phyloP scores from a whole-genome alignment of 2,113 vertebrate species.

The Sigmodon hispidus region DNA sequence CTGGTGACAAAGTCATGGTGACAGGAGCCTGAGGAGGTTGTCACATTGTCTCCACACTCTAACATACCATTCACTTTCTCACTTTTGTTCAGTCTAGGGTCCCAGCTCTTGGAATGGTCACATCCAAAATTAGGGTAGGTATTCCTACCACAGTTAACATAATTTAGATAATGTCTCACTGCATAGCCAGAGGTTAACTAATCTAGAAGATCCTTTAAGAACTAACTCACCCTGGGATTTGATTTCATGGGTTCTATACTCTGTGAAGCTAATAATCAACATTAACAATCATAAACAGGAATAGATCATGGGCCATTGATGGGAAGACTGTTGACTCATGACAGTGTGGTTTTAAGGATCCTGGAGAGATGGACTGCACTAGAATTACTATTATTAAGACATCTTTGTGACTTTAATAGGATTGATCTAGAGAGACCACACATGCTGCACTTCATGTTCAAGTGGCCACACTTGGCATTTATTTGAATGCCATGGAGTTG shows the following conservation, averaged over 20 bases:
- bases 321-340: not conserved
- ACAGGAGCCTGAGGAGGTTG: not conserved
- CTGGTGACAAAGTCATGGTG: not conserved
- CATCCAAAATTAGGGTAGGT: not conserved
- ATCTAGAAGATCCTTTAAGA: not conserved
- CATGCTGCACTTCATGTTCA: not conserved
- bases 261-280: not conserved
- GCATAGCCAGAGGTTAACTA: not conserved
- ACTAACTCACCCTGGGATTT: not conserved
- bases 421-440: not conserved
- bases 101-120: not conserved
- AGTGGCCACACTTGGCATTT: not conserved
- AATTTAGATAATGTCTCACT: too few relatives aligned
- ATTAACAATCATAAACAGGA: not conserved
- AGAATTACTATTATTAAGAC: not conserved
- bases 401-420: not conserved
- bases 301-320: not conserved
- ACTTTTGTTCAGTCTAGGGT: too few relatives aligned
- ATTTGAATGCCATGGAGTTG: not conserved
- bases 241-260: not conserved
- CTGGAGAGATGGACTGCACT: not conserved
- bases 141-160: not conserved
- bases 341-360: not conserved
- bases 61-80: not conserved
- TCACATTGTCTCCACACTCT: too few relatives aligned